Evolutionary conservation across 2,888 invertebrate genomes (phyloP).

Genomic region (Nyleta sp.): DNA sequence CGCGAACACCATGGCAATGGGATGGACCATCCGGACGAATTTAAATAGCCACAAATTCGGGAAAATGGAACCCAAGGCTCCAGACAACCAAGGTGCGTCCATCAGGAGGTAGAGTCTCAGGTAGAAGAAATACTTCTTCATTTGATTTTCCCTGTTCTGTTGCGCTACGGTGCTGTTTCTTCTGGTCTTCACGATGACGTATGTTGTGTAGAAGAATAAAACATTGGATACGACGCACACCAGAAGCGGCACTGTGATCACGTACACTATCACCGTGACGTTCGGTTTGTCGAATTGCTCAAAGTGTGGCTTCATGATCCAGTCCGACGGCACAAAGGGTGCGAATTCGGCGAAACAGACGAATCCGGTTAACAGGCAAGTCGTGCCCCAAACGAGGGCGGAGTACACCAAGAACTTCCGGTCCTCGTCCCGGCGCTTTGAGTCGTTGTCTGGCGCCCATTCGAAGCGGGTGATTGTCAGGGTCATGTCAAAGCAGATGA

Average conservation of each 20-base stretch:
- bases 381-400: slow-evolving; percentile 67
- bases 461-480: slow-evolving; percentile 75
- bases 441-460: slow-evolving; percentile 69
- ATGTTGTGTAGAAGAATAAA: slow-evolving; percentile 72
- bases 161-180: slow-evolving; percentile 64
- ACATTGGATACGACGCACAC: slow-evolving; percentile 66
- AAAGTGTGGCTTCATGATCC: slow-evolving; percentile 73
- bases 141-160: slow-evolving; percentile 68
- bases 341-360: slow-evolving; percentile 71
- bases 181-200: slow-evolving; percentile 70
- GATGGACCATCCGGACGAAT: slow-evolving; percentile 74
- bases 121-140: slow-evolving; percentile 71
- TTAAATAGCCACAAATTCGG: slow-evolving; percentile 75
- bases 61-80: slow-evolving; percentile 72
- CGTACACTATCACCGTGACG: slow-evolving; percentile 68
- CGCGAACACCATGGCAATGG: slow-evolving; percentile 72
- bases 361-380: slow-evolving; percentile 65
- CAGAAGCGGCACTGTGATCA: slow-evolving; percentile 67
- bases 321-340: slow-evolving; percentile 70
- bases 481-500: slow-evolving; percentile 77
- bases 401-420: slow-evolving; percentile 71
- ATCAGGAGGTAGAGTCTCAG: slow-evolving; percentile 73
- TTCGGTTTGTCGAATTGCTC: slow-evolving; percentile 67
- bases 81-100: slow-evolving; percentile 74
- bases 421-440: slow-evolving; percentile 67